These are phyloP conservation scores for Calliopum simillimum DNA, from an alignment of 2,888 invertebrate species.

Conservation along the genomic window DNA sequence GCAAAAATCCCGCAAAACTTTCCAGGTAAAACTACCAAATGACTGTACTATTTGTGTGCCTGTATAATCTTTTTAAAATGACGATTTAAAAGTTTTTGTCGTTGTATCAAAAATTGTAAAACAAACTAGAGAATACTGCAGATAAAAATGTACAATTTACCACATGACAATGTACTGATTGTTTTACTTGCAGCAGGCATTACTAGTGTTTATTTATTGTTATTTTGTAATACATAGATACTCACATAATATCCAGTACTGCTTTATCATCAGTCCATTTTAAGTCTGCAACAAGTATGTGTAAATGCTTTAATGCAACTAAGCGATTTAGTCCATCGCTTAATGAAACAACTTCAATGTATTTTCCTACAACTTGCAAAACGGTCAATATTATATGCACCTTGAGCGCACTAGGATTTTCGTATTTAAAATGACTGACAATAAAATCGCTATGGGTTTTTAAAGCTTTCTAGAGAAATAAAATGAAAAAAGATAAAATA, in stretches of 20 bases:
- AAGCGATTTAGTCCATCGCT: constrained; percentile 40
- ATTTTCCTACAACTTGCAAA: constrained; percentile 42
- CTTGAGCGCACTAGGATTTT: constrained; percentile 39
- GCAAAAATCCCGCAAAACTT: too few species aligned
- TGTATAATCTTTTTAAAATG: too few species aligned
- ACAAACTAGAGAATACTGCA: too few species aligned
- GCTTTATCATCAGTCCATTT: constrained; percentile 36
- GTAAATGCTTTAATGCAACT: constrained; percentile 43
- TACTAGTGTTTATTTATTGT: neutral
- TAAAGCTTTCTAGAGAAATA: constrained; percentile 32
- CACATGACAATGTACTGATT: too few species aligned
- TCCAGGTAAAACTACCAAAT: too few species aligned
- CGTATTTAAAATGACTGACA: constrained; percentile 33
- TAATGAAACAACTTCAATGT: constrained; percentile 34
- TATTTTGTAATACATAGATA: constrained; percentile 3
- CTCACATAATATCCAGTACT: constrained; percentile 43
- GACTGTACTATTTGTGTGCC: too few species aligned
- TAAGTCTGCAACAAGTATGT: constrained; percentile 40
- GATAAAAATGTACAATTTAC: too few species aligned
- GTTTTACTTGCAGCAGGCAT: too few species aligned
- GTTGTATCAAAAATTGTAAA: too few species aligned
- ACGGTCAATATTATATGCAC: constrained; percentile 43
- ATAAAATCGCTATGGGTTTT: constrained; percentile 42
- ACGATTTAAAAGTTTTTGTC: too few species aligned
- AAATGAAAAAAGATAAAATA: constrained; percentile 8